phyloP scores from a whole-genome alignment of 2,888 invertebrate species.

The Cartodere bifasciata region DNA sequence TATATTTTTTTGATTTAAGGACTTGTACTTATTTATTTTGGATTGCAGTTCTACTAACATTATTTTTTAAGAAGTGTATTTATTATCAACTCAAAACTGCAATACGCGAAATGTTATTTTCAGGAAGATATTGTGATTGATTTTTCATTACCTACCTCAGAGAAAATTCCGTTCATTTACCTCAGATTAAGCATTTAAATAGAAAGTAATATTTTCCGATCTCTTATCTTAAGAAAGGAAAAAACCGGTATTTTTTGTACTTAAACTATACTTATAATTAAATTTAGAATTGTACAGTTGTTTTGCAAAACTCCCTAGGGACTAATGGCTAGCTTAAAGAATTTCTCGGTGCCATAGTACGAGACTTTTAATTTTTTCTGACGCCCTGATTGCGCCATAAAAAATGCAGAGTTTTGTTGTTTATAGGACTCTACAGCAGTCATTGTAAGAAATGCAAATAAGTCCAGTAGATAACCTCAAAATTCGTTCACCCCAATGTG shows the following conservation, averaged over 20 bases:
- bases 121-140: too few species aligned
- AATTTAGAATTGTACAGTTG: constrained; percentile 26
- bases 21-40: too few species aligned
- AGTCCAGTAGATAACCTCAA: too few species aligned
- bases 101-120: too few species aligned
- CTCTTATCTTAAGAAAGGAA: constrained; percentile 16
- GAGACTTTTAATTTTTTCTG: too few species aligned
- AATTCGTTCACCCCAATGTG: too few species aligned
- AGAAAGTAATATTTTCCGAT: constrained; percentile 23
- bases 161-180: constrained; percentile 13
- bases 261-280: too few species aligned
- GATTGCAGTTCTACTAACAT: too few species aligned
- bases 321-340: constrained; percentile 10
- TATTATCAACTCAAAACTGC: too few species aligned
- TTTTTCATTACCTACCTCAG: constrained; percentile 26
- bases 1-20: too few species aligned
- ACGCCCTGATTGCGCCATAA: neutral
- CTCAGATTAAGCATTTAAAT: constrained; percentile 15
- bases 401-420: constrained; percentile 7
- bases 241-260: constrained; percentile 29
- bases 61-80: too few species aligned
- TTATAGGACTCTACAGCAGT: constrained; percentile 28
- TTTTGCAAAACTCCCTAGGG: constrained; percentile 22
- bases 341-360: too few species aligned
- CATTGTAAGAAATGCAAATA: constrained; percentile 33